A percentile compares a stretch with the other conserved stretches of the same genome.
Evolutionary conservation across 2,888 invertebrate genomes (phyloP).

Genomic region (Rhyacophila evoluta): DNA sequence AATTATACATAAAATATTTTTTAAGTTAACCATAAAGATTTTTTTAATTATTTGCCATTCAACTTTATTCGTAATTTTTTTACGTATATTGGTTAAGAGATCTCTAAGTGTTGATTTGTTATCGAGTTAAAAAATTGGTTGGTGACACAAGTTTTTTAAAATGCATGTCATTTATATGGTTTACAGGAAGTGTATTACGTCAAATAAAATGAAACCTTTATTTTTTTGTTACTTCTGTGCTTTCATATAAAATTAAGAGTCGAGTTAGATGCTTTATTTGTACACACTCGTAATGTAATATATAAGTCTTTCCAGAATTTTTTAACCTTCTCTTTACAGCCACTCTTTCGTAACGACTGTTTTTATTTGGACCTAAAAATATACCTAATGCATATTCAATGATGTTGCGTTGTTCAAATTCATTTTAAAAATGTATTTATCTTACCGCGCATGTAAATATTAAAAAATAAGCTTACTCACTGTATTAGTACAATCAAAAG

Average conservation of each 20-base stretch:
- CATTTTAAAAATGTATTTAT: not conserved
- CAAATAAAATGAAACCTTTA: not conserved
- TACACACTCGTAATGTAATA: not conserved
- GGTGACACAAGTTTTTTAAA: too few species aligned
- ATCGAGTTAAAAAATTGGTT: too few species aligned
- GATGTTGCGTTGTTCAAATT: not conserved
- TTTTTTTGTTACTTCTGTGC: not conserved
- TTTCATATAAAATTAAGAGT: not conserved
- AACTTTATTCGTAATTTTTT: too few species aligned
- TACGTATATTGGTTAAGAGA: too few species aligned
- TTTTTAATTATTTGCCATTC: too few species aligned
- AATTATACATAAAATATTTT: too few species aligned
- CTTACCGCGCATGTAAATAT: too few species aligned
- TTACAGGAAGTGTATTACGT: not conserved
- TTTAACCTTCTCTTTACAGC: not conserved
- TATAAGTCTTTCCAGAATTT: not conserved
- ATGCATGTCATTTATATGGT: not conserved
- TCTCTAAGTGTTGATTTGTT: too few species aligned
- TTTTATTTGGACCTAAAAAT: conserved; percentile 7
- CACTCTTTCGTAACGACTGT: not conserved
- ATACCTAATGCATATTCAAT: not conserved
- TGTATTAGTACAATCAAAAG: too few species aligned
- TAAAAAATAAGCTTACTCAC: too few species aligned
- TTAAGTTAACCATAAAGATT: too few species aligned
- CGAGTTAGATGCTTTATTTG: not conserved